Percentiles rank a stretch among this genome's conserved stretches.
phyloP scores from a whole-genome alignment of 2,888 invertebrate species.

The Eulithis testata region DNA sequence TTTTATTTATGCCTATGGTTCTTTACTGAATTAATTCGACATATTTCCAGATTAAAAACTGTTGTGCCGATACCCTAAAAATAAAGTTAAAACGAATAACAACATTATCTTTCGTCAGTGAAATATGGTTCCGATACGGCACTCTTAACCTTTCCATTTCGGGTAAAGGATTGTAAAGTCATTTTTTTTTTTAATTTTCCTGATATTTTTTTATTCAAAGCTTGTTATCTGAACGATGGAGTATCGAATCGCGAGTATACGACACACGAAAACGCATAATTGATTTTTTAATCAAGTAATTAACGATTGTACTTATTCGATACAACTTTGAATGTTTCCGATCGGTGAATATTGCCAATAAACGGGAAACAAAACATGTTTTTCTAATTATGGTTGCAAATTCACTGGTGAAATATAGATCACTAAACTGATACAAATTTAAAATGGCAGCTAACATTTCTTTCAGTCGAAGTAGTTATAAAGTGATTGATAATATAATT shows the following conservation, averaged over 20 bases:
- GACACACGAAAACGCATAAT: conserved; percentile 40
- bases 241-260: conserved; percentile 52
- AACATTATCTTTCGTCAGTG: conserved; percentile 56
- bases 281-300: conserved; percentile 45
- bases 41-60: conserved; percentile 35
- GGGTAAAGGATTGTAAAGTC: conserved; percentile 45
- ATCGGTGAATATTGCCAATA: conserved; percentile 53
- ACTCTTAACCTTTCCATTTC: conserved; percentile 60
- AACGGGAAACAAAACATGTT: conserved; percentile 44
- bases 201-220: conserved; percentile 35
- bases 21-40: conserved; percentile 30
- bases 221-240: conserved; percentile 49
- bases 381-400: conserved; percentile 47
- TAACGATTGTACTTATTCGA: conserved; percentile 64
- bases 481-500: neutral
- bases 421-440: conserved; percentile 19
- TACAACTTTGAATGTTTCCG: conserved; percentile 66
- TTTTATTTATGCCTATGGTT: conserved; percentile 22
- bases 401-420: conserved; percentile 39
- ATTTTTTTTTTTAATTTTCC: conserved; percentile 40
- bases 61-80: conserved; percentile 48
- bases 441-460: conserved; percentile 10
- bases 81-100: conserved; percentile 50
- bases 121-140: conserved; percentile 59
- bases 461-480: conserved; percentile 2